Percentiles rank a stretch among this genome's conserved stretches.
These are phyloP conservation scores for Meloidogyne hapla DNA, from an alignment of 1,140 invertebrate genomes.

Conservation along the genomic window DNA sequence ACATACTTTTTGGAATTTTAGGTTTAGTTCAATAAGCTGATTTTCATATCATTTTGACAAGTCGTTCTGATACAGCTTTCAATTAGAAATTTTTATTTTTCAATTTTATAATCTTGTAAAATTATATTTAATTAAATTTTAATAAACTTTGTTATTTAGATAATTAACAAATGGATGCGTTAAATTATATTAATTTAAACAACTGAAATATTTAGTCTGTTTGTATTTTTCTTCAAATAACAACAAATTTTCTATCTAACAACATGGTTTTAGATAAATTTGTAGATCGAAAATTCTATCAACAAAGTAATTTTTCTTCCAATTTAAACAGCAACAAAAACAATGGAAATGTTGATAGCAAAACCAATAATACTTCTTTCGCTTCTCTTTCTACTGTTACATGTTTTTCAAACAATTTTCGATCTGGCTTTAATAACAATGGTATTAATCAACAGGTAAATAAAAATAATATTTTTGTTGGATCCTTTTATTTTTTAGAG, in stretches of 20 bases:
- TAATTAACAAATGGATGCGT: background rate
- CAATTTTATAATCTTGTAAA: too few relatives aligned
- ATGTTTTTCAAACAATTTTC: background rate
- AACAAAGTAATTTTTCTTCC: background rate
- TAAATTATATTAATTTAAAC: background rate
- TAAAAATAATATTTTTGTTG: background rate
- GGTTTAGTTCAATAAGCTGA: too few relatives aligned
- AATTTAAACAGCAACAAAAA: background rate
- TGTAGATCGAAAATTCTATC: background rate
- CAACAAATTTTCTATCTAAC: too few relatives aligned
- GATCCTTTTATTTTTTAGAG: background rate
- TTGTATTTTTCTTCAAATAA: too few relatives aligned
- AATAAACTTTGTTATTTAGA: background rate
- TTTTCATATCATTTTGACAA: too few relatives aligned
- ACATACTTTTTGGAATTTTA: too few relatives aligned
- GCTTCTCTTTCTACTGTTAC: background rate
- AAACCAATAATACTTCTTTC: background rate
- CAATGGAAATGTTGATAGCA: background rate
- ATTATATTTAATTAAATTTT: too few relatives aligned
- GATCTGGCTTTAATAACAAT: background rate
- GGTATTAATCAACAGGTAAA: background rate
- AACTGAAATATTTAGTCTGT: background rate
- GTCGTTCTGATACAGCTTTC: too few relatives aligned
- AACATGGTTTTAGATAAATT: background rate
- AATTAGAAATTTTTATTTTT: too few relatives aligned